A percentile compares a stretch with the other conserved stretches of the same genome.
These are phyloP conservation scores for Congeria kusceri DNA, from an alignment of 2,888 invertebrate genomes.

Conservation along the genomic window DNA sequence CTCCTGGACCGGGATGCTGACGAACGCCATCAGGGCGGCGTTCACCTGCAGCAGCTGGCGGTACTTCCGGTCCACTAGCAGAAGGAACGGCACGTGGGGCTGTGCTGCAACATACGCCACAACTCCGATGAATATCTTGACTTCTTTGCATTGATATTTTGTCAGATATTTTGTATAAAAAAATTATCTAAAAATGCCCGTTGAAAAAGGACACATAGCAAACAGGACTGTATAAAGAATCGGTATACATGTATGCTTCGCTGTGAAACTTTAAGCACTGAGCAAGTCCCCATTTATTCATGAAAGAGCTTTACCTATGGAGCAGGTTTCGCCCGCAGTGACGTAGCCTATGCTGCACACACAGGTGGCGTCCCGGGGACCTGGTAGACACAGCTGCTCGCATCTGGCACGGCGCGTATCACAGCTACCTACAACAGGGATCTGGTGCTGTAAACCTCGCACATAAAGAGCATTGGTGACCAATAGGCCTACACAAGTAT, in stretches of 20 bases:
- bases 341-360: slow-evolving; percentile 40
- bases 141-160: too few relatives aligned
- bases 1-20: slow-evolving; percentile 47
- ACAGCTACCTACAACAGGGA: slow-evolving; percentile 22
- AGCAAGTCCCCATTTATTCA: too few relatives aligned
- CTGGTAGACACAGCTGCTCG: slow-evolving; percentile 43
- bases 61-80: slow-evolving; percentile 47
- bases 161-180: too few relatives aligned
- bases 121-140: not conserved
- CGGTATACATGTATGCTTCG: too few relatives aligned
- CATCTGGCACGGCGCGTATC: slow-evolving; percentile 6
- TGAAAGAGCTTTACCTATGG: slow-evolving; percentile 30
- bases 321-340: slow-evolving; percentile 23
- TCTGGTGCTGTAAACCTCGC: too few relatives aligned
- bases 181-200: too few relatives aligned
- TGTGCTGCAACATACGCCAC: slow-evolving; percentile 22
- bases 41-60: slow-evolving; percentile 43
- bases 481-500: too few relatives aligned
- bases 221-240: too few relatives aligned
- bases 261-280: too few relatives aligned
- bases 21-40: slow-evolving; percentile 20
- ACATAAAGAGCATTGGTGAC: too few relatives aligned
- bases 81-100: slow-evolving; percentile 26
- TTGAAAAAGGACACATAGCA: too few relatives aligned
- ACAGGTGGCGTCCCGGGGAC: slow-evolving; percentile 10